phyloP scores from a whole-genome alignment of 1,140 invertebrate genomes.

The Dolichoris vasculosae region DNA sequence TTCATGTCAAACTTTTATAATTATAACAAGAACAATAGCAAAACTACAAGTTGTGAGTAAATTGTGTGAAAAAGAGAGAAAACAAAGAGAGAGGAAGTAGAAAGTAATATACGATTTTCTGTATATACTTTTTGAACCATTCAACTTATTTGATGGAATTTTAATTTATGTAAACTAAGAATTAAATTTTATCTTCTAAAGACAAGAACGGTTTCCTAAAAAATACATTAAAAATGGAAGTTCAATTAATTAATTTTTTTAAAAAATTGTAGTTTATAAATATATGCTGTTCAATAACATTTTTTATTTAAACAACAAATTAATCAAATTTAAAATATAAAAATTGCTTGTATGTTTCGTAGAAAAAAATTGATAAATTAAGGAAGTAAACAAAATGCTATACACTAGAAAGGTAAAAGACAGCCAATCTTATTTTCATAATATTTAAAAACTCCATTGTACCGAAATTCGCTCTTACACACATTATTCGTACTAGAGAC shows the following conservation, averaged over 20 bases:
- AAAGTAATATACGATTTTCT: background rate
- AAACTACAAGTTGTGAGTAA: background rate
- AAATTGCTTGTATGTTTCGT: background rate
- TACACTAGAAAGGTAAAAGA: background rate
- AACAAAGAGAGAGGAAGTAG: too few species aligned
- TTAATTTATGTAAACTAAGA: background rate
- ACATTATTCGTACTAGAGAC: constrained; percentile 6
- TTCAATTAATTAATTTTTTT: too few species aligned
- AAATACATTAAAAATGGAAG: background rate
- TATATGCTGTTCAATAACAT: too few species aligned
- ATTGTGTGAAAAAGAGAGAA: background rate
- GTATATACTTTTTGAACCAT: background rate
- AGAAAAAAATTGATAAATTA: constrained; percentile 34
- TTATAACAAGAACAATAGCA: background rate
- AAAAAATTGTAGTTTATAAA: too few species aligned
- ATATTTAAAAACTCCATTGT: background rate
- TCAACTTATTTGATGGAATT: background rate
- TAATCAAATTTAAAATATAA: too few species aligned
- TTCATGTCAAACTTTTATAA: background rate
- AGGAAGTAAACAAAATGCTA: constrained; percentile 17
- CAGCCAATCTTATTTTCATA: background rate
- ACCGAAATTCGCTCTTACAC: constrained; percentile 48
- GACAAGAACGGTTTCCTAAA: background rate
- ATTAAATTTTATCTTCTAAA: background rate
- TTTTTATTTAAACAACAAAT: too few species aligned